Evolutionary conservation across 2,113 vertebrate species (phyloP).

Genomic region (Cochlearius cochlearius): DNA sequence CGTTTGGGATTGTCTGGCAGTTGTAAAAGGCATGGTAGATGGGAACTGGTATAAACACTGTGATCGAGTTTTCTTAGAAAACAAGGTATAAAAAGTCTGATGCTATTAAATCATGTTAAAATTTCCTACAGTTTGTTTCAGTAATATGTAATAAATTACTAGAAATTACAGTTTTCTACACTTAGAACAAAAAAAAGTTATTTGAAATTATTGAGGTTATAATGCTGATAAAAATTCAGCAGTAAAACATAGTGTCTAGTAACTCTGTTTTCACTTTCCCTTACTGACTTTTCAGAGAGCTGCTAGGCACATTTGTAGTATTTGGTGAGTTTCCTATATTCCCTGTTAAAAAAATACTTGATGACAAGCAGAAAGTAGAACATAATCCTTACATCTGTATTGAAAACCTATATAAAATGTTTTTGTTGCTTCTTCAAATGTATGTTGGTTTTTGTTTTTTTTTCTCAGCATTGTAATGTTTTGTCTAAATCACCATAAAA

Average conservation of each 20-base stretch:
- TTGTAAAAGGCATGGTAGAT: background rate
- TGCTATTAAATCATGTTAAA: background rate
- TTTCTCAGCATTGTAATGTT: background rate
- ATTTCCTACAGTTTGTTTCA: background rate
- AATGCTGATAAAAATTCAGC: background rate
- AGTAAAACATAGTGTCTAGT: background rate
- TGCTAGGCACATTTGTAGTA: background rate
- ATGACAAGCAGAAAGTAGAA: background rate
- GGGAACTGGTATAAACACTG: background rate
- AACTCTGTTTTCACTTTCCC: background rate
- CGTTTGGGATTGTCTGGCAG: background rate
- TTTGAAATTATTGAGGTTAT: background rate
- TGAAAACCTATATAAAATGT: background rate
- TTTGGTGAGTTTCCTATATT: background rate
- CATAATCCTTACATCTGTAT: background rate
- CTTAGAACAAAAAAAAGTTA: background rate
- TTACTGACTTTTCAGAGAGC: background rate
- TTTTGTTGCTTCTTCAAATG: background rate
- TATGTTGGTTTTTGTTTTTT: fast-evolving
- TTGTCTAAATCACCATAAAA: background rate
- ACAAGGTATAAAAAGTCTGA: background rate
- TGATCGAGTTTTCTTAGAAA: background rate
- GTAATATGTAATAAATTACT: background rate
- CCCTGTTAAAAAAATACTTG: background rate
- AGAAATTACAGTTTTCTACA: background rate